Percentiles rank a stretch among this genome's conserved stretches.
Conservation (phyloP, 1,140 invertebrate species). For the Halesus radiatus region DNA sequence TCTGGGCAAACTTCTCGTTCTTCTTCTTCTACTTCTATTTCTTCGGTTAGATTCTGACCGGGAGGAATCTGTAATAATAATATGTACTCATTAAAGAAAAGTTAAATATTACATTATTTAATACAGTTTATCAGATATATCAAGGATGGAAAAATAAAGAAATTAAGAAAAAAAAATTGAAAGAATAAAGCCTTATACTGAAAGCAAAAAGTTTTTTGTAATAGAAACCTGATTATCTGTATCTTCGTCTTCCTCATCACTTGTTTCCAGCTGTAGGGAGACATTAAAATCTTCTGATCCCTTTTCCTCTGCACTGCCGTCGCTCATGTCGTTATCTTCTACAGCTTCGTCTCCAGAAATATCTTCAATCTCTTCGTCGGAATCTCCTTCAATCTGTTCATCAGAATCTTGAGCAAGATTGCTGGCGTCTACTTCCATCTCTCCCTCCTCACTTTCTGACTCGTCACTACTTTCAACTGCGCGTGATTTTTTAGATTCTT, state of each 20-base stretch:
- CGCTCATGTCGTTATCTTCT: conserved; percentile 48
- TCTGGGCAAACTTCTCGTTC: conserved; percentile 55
- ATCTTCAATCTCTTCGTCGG: background rate
- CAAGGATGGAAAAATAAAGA: no score
- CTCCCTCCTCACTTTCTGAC: conserved; percentile 53
- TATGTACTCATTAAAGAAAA: no score
- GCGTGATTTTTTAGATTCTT: conserved; percentile 51
- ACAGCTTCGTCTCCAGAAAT: background rate
- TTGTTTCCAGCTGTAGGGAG: conserved; percentile 24
- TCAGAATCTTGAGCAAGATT: background rate
- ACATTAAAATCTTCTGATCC: conserved; percentile 53
- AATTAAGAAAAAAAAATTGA: no score
- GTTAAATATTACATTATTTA: no score
- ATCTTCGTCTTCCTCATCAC: conserved; percentile 39
- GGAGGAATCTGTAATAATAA: background rate
- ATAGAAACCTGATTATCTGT: conserved; percentile 27
- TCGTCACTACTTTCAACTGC: conserved; percentile 53
- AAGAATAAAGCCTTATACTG: no score
- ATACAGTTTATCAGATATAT: no score
- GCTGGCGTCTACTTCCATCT: conserved; percentile 12
- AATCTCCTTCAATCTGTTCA: background rate
- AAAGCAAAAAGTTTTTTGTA: no score
- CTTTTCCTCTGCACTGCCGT: conserved; percentile 59
- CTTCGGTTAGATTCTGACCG: background rate
- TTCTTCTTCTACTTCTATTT: conserved; percentile 55